Evolutionary conservation across 2,113 vertebrate genomes (phyloP).

Genomic region (Corydoras maculifer): DNA sequence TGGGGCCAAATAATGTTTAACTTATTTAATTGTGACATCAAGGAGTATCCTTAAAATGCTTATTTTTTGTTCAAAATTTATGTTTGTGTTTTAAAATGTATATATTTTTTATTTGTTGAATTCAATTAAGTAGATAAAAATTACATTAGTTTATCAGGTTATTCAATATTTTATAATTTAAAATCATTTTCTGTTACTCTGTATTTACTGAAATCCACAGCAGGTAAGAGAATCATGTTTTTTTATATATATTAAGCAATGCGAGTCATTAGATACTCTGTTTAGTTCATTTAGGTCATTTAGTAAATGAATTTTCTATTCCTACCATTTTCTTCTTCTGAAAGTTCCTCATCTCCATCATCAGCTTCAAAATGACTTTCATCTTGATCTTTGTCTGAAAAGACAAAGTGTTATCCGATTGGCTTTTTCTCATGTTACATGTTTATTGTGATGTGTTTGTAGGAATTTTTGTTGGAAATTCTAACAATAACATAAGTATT

Average conservation of each 20-base stretch:
- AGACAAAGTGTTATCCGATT: neutral
- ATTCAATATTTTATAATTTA: too few relatives aligned
- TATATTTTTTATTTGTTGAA: too few relatives aligned
- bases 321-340: conserved; percentile 69
- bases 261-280: too few relatives aligned
- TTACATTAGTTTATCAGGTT: neutral
- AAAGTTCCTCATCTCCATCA: conserved; percentile 60
- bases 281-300: too few relatives aligned
- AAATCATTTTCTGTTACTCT: too few relatives aligned
- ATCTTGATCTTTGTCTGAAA: conserved; percentile 62
- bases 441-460: neutral
- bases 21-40: too few relatives aligned
- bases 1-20: neutral
- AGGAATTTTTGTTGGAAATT: too few relatives aligned
- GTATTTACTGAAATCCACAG: too few relatives aligned
- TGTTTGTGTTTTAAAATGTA: neutral
- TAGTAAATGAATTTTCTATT: neutral
- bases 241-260: too few relatives aligned
- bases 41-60: too few relatives aligned
- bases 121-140: neutral
- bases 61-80: neutral
- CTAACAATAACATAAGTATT: neutral
- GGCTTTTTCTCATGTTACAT: neutral
- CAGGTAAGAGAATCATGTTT: too few relatives aligned
- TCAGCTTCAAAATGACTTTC: conserved; percentile 56